Percentiles rank a stretch among this genome's conserved stretches.
These are phyloP conservation scores for Heterodera schachtii DNA, from an alignment of 1,140 invertebrate species.

Conservation along the genomic window DNA sequence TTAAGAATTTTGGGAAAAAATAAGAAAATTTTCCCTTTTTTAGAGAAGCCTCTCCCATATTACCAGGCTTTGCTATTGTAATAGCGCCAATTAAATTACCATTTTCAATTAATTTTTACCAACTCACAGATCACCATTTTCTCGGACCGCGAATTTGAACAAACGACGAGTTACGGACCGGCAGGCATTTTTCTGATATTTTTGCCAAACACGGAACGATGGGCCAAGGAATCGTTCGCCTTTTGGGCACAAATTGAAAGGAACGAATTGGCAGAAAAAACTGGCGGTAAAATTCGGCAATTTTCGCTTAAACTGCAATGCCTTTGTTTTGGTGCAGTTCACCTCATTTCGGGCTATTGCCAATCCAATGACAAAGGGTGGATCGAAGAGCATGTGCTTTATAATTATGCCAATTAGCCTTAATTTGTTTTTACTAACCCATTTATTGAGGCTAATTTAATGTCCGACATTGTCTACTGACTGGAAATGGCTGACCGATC, in stretches of 20 bases:
- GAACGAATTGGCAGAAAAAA: conserved; percentile 32
- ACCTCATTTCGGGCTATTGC: conserved; percentile 56
- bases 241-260: conserved; percentile 53
- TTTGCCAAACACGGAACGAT: conserved; percentile 46
- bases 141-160: conserved; percentile 50
- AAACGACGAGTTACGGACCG: conserved; percentile 60
- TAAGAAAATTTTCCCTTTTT: too few relatives aligned
- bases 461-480: conserved; percentile 58
- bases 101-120: neutral
- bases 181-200: conserved; percentile 60
- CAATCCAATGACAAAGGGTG: conserved; percentile 51
- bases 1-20: too few relatives aligned
- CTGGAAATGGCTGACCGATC: conserved; percentile 54
- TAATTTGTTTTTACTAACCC: neutral
- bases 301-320: neutral
- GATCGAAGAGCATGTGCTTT: conserved; percentile 45
- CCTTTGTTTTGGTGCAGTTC: conserved; percentile 11
- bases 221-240: conserved; percentile 50
- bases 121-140: conserved; percentile 48
- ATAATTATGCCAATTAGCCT: neutral
- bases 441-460: neutral
- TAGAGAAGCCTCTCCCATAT: too few relatives aligned
- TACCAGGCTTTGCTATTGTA: too few relatives aligned
- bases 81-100: too few relatives aligned
- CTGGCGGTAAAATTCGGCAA: conserved; percentile 34